Evolutionary conservation across 2,113 vertebrate species (phyloP), one percentile per base, ranked within the genome.

Genomic region (Albula glossodonta): DNA sequence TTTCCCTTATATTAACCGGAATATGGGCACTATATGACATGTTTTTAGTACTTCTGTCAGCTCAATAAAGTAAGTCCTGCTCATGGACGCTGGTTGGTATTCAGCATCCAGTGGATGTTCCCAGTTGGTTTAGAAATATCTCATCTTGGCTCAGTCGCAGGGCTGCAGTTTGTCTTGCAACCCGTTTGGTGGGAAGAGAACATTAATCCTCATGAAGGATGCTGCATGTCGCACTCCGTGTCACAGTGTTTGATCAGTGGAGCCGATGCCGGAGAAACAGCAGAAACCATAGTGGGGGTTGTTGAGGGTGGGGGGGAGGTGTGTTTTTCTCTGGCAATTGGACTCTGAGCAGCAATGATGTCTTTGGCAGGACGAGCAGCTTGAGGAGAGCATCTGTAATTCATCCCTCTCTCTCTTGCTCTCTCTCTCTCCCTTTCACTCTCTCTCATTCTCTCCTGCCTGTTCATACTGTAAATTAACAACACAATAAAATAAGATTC

Each of bases 151-250:
- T 81, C 50, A 1, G 17, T 80, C 82, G 48, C 49, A 77, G 57
- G 22, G 19, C 51, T 2, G 11, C 53, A 56, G 87, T 90, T 90
- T 86, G 88, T 90, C 87, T 87, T 83, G 41, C 63, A 78, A 83
- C 41, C 80, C 66, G 86, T 84, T 57, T 87, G 81, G 63, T 79
- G 56, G 48, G 22, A 15, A 48, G 31, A 19, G 82, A 22, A 10
- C 85, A 90, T 90, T 90, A 87, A 90, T 91, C 87, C 80, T 85
- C 51, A 57, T 84, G 91, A 89, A 66, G 83, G 87, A 90, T 88
- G 83, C 82, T 50, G 57, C 3, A n/a, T 85, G 89, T 89, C 85
- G 87, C 74, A 83, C 83, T 60, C 84, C 63, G 87, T 89, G 89
- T 89, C 87, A 87, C 78, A 81, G 60, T 84, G 86, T 89, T 89